Conservation (phyloP, 2,888 invertebrate species). For the Gisinianus flammeolus region DNA sequence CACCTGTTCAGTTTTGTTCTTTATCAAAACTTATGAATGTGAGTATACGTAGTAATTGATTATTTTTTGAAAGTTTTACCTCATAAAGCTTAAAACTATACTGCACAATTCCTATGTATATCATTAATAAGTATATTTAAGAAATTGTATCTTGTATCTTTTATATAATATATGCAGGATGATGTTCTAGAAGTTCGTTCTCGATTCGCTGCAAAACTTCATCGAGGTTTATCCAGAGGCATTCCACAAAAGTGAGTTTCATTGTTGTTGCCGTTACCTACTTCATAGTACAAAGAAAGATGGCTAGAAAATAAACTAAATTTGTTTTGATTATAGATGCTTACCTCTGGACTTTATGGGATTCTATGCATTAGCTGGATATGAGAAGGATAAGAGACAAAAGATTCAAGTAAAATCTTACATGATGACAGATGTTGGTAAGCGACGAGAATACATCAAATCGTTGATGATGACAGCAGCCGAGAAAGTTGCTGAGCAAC, state of each 20-base stretch:
- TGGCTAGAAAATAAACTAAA: constrained; percentile 2
- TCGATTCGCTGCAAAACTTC: constrained; percentile 86
- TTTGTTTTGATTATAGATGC: constrained; percentile 63
- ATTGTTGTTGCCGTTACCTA: too few relatives aligned
- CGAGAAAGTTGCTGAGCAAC: constrained; percentile 75
- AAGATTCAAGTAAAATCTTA: constrained; percentile 74
- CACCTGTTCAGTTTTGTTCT: constrained; percentile 92
- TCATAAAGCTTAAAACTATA: not conserved
- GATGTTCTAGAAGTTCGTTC: constrained; percentile 83
- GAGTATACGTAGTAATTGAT: constrained; percentile 60
- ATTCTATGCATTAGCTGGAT: constrained; percentile 87
- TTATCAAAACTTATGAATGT: constrained; percentile 88
- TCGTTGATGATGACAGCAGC: constrained; percentile 75
- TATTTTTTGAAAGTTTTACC: not conserved
- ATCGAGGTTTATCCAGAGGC: constrained; percentile 83
- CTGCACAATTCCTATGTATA: not conserved
- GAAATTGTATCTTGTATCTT: too few relatives aligned
- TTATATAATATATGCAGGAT: constrained; percentile 60
- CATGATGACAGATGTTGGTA: constrained; percentile 85
- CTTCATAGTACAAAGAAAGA: not conserved
- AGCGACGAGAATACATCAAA: constrained; percentile 89
- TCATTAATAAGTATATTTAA: not conserved
- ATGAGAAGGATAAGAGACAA: constrained; percentile 82
- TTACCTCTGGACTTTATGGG: constrained; percentile 97
- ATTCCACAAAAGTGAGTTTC: constrained; percentile 73